These are phyloP conservation scores for Dendropsophus ebraccatus DNA, from an alignment of 2,113 vertebrate species.

Conservation along the genomic window DNA sequence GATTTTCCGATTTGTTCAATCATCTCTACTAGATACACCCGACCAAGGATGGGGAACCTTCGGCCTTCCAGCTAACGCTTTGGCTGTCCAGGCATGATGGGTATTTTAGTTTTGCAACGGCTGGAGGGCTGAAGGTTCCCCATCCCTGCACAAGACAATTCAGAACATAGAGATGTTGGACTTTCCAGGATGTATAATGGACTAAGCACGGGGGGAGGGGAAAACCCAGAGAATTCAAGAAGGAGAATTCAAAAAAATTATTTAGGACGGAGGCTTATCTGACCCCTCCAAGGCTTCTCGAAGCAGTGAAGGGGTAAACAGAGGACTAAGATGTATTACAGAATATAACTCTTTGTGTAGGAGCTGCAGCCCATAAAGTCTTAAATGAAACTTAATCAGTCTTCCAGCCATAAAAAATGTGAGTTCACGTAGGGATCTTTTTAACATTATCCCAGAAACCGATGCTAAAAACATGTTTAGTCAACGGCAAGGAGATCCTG, in stretches of 20 bases:
- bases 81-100: too few species aligned
- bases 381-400: slow-evolving; percentile 51
- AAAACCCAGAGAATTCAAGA: too few species aligned
- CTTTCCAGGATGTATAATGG: neutral
- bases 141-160: neutral
- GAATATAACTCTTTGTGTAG: slow-evolving; percentile 36
- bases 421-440: slow-evolving; percentile 53
- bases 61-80: too few species aligned
- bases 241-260: too few species aligned
- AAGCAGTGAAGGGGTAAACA: slow-evolving; percentile 32
- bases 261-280: neutral
- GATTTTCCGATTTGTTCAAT: too few species aligned
- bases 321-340: neutral
- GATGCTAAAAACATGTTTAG: slow-evolving; percentile 47
- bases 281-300: neutral
- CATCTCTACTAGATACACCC: too few species aligned
- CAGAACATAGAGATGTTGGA: neutral
- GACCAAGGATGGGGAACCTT: too few species aligned
- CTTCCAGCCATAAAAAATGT: slow-evolving; percentile 45
- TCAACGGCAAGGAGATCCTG: slow-evolving; percentile 36
- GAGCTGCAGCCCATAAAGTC: slow-evolving; percentile 47
- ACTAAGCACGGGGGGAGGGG: neutral
- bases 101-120: too few species aligned
- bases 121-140: too few species aligned
- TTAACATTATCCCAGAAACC: slow-evolving; percentile 31